Percentiles rank a stretch among this genome's conserved stretches.
Conservation (phyloP, 2,888 invertebrate species). For the Trichogramma evanescens region DNA sequence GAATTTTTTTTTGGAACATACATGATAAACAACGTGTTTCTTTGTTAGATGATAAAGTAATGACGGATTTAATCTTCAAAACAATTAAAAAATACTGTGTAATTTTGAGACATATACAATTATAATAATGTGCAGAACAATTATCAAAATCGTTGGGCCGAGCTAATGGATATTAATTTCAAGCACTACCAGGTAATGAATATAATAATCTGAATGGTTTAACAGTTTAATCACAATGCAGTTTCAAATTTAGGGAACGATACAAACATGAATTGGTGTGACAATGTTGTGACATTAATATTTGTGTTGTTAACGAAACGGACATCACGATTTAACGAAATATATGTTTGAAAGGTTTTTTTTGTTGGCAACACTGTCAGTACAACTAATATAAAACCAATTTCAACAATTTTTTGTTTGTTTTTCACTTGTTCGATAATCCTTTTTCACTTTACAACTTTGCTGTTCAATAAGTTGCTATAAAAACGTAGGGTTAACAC, state of each 20-base stretch:
- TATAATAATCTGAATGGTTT: not conserved
- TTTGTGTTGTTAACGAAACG: slow-evolving; percentile 1
- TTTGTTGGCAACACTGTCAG: slow-evolving; percentile 20
- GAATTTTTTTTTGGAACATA: not conserved
- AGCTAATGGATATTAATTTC: too few species aligned
- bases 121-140: too few species aligned
- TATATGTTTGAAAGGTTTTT: slow-evolving; percentile 6
- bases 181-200: too few species aligned
- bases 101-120: too few species aligned
- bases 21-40: not conserved
- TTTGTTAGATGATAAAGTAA: too few species aligned
- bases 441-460: slow-evolving; percentile 7
- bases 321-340: not conserved
- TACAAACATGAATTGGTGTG: not conserved
- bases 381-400: not conserved
- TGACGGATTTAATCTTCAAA: too few species aligned
- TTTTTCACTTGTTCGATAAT: slow-evolving; percentile 16
- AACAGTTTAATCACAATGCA: too few species aligned
- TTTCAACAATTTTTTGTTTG: not conserved
- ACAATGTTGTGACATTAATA: not conserved
- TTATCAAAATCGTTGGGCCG: too few species aligned
- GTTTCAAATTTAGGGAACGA: too few species aligned
- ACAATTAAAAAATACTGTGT: too few species aligned
- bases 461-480: not conserved
- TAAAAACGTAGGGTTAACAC: too few species aligned